These are phyloP conservation scores for Quadroppia sp. DNA, from an alignment of 2,888 invertebrate species.

Conservation along the genomic window DNA sequence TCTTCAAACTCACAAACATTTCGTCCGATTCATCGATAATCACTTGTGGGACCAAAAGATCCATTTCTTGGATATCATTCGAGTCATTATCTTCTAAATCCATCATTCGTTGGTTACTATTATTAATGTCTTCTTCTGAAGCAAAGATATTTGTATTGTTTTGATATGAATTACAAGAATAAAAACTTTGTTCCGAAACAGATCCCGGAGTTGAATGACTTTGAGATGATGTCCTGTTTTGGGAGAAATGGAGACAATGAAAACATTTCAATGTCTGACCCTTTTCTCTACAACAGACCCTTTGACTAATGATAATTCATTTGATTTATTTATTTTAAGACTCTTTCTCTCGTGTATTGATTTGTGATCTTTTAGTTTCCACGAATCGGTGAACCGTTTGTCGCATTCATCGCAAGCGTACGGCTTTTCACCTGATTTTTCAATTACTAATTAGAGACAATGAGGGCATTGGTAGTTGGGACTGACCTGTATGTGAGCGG, in stretches of 20 bases:
- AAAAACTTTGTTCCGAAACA: too few species aligned
- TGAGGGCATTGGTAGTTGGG: neutral
- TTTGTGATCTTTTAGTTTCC: slow-evolving; percentile 32
- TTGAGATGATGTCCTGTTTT: too few species aligned
- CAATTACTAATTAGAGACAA: neutral
- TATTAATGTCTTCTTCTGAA: neutral
- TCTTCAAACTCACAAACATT: neutral
- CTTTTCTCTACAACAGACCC: too few species aligned
- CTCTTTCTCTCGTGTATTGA: slow-evolving; percentile 13
- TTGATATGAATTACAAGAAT: too few species aligned
- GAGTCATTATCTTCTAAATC: neutral
- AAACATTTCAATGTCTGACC: too few species aligned
- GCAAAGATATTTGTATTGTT: too few species aligned
- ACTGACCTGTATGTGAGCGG: slow-evolving; percentile 1
- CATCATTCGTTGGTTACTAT: neutral
- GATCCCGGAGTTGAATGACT: too few species aligned
- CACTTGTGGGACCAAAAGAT: slow-evolving; percentile 24
- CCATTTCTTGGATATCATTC: slow-evolving; percentile 19
- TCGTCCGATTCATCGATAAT: slow-evolving; percentile 21
- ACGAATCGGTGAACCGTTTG: slow-evolving; percentile 25
- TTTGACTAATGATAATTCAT: too few species aligned
- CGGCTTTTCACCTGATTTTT: slow-evolving; percentile 7
- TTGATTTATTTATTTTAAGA: neutral
- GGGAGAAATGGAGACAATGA: neutral
- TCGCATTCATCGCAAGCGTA: slow-evolving; percentile 22